Conservation (phyloP, 2,797 vertebrate species). For the Saxicola maurus region DNA sequence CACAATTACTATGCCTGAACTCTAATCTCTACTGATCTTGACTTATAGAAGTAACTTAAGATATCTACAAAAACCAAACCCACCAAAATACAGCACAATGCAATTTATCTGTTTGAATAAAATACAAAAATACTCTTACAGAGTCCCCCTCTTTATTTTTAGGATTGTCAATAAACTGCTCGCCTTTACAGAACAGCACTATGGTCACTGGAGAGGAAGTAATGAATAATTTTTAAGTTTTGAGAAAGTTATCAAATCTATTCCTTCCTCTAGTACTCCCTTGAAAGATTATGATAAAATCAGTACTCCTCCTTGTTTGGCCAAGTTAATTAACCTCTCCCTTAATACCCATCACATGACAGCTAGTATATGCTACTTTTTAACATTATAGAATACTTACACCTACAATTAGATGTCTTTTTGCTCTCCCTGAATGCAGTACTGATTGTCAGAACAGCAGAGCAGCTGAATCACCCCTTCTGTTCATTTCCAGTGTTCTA, state of each 20-base stretch:
- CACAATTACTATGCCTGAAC: background rate
- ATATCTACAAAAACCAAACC: background rate
- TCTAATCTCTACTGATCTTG: background rate
- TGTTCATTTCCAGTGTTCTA: background rate
- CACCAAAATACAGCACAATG: background rate
- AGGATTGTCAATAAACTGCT: background rate
- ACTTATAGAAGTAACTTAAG: background rate
- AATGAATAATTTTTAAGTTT: background rate
- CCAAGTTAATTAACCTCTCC: background rate
- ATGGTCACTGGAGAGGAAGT: background rate
- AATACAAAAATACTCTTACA: background rate
- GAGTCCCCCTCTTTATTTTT: accelerated
- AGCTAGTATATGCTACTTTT: background rate
- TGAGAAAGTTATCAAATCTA: background rate
- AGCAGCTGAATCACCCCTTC: background rate
- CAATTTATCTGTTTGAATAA: background rate
- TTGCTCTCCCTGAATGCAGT: background rate
- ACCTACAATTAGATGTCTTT: background rate
- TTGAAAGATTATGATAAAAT: background rate
- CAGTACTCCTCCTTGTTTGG: background rate
- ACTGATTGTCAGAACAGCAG: background rate
- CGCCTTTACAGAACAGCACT: background rate
- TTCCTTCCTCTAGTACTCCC: background rate
- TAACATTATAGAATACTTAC: background rate
- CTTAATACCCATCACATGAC: background rate